phyloP scores from a whole-genome alignment of 2,888 invertebrate species.

The Malthinus seriepunctatus region DNA sequence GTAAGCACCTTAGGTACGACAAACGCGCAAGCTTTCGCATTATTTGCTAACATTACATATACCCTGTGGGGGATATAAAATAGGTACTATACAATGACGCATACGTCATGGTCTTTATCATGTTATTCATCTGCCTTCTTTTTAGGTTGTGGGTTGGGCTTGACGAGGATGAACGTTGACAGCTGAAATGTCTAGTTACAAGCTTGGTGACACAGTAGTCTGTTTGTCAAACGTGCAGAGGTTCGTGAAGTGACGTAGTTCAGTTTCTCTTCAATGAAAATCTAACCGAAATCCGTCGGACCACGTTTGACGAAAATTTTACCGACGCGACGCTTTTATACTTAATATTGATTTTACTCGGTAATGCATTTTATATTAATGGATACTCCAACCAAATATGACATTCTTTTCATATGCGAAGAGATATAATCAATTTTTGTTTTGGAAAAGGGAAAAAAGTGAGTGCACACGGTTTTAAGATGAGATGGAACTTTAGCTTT shows the following conservation, averaged over 20 bases:
- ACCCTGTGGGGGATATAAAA: constrained; percentile 40
- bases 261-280: constrained; percentile 15
- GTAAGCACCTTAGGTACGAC: constrained; percentile 42
- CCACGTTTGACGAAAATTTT: neutral
- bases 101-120: constrained; percentile 51
- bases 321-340: too few species aligned
- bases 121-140: constrained; percentile 44
- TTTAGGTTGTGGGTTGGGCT: constrained; percentile 39
- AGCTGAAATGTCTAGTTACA: constrained; percentile 42
- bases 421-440: too few species aligned
- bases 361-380: too few species aligned
- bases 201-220: constrained; percentile 48
- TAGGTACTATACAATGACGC: constrained; percentile 45
- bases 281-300: constrained; percentile 2
- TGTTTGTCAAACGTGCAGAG: constrained; percentile 44
- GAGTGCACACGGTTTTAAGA: too few species aligned
- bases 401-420: too few species aligned
- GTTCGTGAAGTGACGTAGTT: constrained; percentile 22
- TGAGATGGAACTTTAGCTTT: too few species aligned
- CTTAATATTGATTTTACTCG: too few species aligned
- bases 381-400: too few species aligned
- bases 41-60: constrained; percentile 51
- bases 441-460: too few species aligned
- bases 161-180: constrained; percentile 48
- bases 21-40: constrained; percentile 44